Evolutionary conservation across 2,888 invertebrate species (phyloP).

Genomic region (Oscheius myriophilus): DNA sequence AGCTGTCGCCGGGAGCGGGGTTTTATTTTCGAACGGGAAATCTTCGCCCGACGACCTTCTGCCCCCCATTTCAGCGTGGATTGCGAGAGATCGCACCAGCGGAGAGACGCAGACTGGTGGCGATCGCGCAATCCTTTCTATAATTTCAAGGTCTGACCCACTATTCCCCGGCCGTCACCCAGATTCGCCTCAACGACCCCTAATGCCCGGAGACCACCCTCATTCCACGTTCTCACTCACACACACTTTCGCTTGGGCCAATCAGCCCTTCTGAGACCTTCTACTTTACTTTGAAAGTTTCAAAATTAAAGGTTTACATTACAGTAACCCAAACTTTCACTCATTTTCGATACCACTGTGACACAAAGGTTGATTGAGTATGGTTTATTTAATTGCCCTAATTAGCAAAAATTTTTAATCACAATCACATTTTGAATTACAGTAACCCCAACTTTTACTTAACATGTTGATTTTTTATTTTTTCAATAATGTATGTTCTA

Average conservation of each 20-base stretch:
- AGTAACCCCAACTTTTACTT: too few species aligned
- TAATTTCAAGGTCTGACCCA: conserved; percentile 54
- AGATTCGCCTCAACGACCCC: conserved; percentile 29
- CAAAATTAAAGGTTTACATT: too few species aligned
- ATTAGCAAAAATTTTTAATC: too few species aligned
- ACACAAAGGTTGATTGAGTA: too few species aligned
- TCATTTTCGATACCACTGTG: too few species aligned
- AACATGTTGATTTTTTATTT: too few species aligned
- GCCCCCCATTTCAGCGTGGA: conserved; percentile 26
- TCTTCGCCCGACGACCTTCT: conserved; percentile 21
- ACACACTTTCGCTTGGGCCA: conserved; percentile 1
- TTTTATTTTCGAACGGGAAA: too few species aligned
- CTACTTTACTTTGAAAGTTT: neutral
- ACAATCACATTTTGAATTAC: too few species aligned
- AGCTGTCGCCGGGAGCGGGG: too few species aligned
- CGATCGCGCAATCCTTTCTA: conserved; percentile 40
- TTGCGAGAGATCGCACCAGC: neutral
- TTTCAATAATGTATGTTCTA: too few species aligned
- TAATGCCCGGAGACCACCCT: conserved; percentile 13
- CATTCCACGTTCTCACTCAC: neutral
- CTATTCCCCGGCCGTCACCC: conserved; percentile 33
- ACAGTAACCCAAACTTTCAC: too few species aligned
- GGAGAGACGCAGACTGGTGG: conserved; percentile 5
- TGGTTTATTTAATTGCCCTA: too few species aligned
- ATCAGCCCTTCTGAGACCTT: neutral